These are phyloP conservation scores for Sebastes schlegelii DNA, from an alignment of 2,113 vertebrate genomes.

Conservation along the genomic window DNA sequence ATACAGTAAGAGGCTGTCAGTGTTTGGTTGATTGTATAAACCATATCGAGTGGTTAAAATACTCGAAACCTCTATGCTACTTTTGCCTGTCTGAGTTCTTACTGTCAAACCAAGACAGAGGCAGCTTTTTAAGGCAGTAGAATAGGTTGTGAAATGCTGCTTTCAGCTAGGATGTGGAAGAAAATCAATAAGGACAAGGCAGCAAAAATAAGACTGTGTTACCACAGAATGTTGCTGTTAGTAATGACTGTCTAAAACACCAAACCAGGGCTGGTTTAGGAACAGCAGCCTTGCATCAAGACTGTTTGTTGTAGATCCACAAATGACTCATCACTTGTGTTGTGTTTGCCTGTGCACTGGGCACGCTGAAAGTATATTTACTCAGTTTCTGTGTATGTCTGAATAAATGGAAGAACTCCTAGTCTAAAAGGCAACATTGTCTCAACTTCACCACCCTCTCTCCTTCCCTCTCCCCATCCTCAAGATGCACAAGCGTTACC, in stretches of 20 bases:
- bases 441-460: neutral
- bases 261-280: conserved; percentile 9
- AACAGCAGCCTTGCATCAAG: conserved; percentile 6
- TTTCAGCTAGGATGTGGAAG: conserved; percentile 11
- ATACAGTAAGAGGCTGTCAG: neutral
- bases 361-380: conserved; percentile 4
- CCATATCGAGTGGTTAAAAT: neutral
- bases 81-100: neutral
- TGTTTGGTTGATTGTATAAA: conserved; percentile 1
- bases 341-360: neutral
- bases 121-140: conserved; percentile 60
- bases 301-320: neutral
- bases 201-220: neutral
- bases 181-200: conserved; percentile 8
- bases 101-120: conserved; percentile 1
- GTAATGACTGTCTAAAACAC: conserved; percentile 8
- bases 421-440: conserved; percentile 59
- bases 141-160: neutral
- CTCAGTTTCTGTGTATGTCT: conserved; percentile 18
- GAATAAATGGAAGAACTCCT: conserved; percentile 16
- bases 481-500: neutral
- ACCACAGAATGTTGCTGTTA: neutral
- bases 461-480: neutral
- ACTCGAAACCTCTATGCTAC: neutral
- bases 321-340: neutral